phyloP scores from a whole-genome alignment of 2,113 vertebrate genomes.

The Felis chaus region DNA sequence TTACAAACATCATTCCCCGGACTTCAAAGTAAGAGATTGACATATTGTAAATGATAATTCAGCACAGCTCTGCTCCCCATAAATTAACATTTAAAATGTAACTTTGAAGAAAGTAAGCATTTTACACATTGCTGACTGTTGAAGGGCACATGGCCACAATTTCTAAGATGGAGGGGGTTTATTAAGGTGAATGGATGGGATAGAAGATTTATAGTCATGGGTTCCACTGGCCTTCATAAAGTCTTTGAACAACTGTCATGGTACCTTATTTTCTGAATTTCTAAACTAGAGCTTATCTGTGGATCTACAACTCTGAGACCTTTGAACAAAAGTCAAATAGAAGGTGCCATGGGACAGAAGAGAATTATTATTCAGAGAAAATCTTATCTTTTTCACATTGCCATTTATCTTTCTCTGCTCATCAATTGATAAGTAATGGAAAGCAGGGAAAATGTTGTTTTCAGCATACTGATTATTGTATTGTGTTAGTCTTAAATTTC shows the following conservation, averaged over 20 bases:
- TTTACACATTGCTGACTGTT: background rate
- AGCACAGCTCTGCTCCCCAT: conserved; percentile 31
- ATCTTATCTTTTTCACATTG: conserved; percentile 37
- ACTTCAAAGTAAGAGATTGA: conserved; percentile 64
- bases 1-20: conserved; percentile 64
- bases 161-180: conserved; percentile 13
- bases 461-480: conserved; percentile 51
- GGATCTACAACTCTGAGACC: conserved; percentile 42
- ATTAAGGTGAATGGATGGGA: background rate
- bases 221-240: background rate
- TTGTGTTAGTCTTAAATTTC: conserved; percentile 39
- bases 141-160: background rate
- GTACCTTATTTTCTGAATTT: conserved; percentile 51
- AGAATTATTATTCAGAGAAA: conserved; percentile 59
- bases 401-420: conserved; percentile 49
- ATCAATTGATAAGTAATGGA: conserved; percentile 49
- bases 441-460: conserved; percentile 19
- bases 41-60: conserved; percentile 62
- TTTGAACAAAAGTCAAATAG: conserved; percentile 59
- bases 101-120: conserved; percentile 47
- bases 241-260: conserved; percentile 8
- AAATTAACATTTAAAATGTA: conserved; percentile 72
- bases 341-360: conserved; percentile 23
- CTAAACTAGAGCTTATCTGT: conserved; percentile 45
- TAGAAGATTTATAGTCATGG: background rate